Evolutionary conservation across 1,140 invertebrate species (phyloP).

Genomic region (Ceratitis capitata): DNA sequence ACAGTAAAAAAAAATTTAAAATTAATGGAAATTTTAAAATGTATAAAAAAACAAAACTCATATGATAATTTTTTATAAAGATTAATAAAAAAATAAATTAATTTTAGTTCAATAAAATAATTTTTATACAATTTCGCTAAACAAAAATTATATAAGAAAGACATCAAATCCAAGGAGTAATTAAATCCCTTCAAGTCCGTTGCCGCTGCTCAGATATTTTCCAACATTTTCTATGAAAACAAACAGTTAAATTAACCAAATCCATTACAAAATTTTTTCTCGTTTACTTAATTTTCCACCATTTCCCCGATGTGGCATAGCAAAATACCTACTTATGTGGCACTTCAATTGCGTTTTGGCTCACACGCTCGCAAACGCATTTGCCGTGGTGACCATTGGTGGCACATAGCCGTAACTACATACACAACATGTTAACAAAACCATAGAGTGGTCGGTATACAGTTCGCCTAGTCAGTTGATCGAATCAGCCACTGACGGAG

Average conservation of each 20-base stretch:
- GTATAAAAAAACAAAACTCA: neutral
- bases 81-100: no score
- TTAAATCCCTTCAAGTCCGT: neutral
- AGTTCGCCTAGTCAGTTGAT: constrained; percentile 1
- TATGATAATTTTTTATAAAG: no score
- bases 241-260: constrained; percentile 26
- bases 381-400: constrained; percentile 23
- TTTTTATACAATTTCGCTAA: no score
- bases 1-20: neutral
- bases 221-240: constrained; percentile 11
- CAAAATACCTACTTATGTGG: constrained; percentile 31
- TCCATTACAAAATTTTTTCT: constrained; percentile 30
- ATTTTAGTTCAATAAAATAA: neutral
- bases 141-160: no score
- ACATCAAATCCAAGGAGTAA: neutral
- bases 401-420: constrained; percentile 13
- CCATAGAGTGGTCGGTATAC: neutral
- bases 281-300: constrained; percentile 34
- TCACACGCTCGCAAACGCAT: constrained; percentile 35
- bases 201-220: neutral
- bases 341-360: constrained; percentile 17
- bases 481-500: constrained; percentile 24
- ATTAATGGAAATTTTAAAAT: neutral
- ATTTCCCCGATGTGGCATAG: constrained; percentile 18
- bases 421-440: neutral